Conservation (phyloP, 1,140 invertebrate genomes). For the Cotesia chilonis region DNA sequence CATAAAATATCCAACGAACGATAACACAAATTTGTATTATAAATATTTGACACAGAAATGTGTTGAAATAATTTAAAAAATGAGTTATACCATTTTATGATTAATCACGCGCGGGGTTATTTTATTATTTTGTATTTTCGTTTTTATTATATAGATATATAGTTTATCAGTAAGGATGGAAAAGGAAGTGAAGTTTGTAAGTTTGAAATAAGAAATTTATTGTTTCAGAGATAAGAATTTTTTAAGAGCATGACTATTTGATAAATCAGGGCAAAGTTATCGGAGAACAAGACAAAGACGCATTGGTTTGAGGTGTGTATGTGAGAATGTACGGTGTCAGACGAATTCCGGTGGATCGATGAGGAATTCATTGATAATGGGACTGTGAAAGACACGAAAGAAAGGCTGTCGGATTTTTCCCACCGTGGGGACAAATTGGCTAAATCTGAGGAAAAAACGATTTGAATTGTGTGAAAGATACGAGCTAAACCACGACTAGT, state of each 20-base stretch:
- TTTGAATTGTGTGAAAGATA: conserved; percentile 24
- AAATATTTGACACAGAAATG: no score
- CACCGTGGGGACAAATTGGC: conserved; percentile 43
- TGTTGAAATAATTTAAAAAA: no score
- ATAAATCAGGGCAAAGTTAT: background rate
- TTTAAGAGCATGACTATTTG: background rate
- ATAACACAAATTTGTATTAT: background rate
- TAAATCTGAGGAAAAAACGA: conserved; percentile 48
- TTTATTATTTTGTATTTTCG: no score
- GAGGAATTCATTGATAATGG: conserved; percentile 11
- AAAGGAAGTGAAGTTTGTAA: background rate
- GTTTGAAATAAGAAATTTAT: background rate
- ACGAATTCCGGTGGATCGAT: background rate
- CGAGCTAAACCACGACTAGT: conserved; percentile 15
- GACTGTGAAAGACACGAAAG: background rate
- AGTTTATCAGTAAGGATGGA: background rate
- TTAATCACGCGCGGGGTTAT: no score
- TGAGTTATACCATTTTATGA: no score
- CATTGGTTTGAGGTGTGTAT: no score
- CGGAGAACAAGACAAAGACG: no score
- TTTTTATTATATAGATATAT: no score
- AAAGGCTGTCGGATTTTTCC: conserved; percentile 1
- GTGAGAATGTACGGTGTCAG: background rate
- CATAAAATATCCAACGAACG: conserved; percentile 3
- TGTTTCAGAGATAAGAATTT: background rate